Evolutionary conservation across 1,140 invertebrate species (phyloP).

Genomic region (Oryctes rhinoceros): DNA sequence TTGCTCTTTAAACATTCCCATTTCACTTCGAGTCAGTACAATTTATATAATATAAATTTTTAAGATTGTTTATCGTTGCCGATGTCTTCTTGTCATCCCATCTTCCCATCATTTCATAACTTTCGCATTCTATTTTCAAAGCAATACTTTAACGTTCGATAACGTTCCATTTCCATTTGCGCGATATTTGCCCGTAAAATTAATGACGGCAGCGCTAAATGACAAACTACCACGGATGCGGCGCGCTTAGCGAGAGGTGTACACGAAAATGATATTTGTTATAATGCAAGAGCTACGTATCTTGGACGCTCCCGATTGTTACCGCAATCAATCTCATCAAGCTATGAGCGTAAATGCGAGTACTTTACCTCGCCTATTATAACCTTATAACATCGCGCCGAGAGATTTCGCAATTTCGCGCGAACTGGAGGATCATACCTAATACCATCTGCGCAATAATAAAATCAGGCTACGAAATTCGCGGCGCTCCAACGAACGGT

Average conservation of each 20-base stretch:
- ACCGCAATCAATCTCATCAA: constrained; percentile 9
- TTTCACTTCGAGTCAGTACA: too few species aligned
- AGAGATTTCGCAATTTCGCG: background rate
- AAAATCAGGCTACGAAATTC: background rate
- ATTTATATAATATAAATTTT: too few species aligned
- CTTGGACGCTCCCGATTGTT: constrained; percentile 7
- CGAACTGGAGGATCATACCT: too few species aligned
- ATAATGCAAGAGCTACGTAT: background rate
- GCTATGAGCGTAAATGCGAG: background rate
- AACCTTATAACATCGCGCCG: background rate
- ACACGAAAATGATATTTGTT: constrained; percentile 1
- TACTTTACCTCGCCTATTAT: background rate
- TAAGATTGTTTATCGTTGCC: too few species aligned
- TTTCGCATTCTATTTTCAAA: too few species aligned
- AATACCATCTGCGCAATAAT: background rate
- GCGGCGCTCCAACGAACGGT: background rate
- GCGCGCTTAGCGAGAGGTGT: background rate
- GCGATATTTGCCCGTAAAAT: background rate
- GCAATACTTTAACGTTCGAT: too few species aligned
- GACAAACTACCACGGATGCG: background rate
- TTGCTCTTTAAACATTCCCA: too few species aligned
- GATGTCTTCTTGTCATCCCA: too few species aligned
- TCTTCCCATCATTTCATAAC: too few species aligned
- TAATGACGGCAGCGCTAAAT: background rate
- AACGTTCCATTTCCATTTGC: too few species aligned